Percentiles rank a stretch among this genome's conserved stretches.
Conservation (phyloP, 2,888 invertebrate species). For the Linnaemya tessellans region DNA sequence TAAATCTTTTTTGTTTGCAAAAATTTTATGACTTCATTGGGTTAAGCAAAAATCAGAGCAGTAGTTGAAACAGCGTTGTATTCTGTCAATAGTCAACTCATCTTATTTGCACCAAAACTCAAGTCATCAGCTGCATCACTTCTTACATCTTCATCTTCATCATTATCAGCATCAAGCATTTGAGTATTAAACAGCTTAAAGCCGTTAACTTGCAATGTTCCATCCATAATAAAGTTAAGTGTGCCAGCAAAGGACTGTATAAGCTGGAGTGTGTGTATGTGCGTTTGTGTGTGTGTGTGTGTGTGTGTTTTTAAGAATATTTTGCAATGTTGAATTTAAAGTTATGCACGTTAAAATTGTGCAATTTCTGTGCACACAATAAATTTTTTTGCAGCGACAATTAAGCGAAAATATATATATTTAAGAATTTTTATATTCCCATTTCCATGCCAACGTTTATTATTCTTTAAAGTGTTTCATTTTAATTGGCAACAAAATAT, state of each 20-base stretch:
- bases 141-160: slow-evolving; percentile 9
- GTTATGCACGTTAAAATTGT: neutral
- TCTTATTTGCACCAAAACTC: neutral
- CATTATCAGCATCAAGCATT: slow-evolving; percentile 9
- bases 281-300: neutral
- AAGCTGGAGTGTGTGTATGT: neutral
- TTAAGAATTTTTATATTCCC: slow-evolving; percentile 11
- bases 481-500: slow-evolving; percentile 53
- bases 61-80: neutral
- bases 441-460: slow-evolving; percentile 39
- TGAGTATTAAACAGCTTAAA: slow-evolving; percentile 45
- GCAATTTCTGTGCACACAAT: slow-evolving; percentile 21
- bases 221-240: slow-evolving; percentile 1
- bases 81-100: slow-evolving; percentile 7
- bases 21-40: slow-evolving; percentile 11
- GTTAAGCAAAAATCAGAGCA: slow-evolving; percentile 11
- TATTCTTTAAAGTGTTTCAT: slow-evolving; percentile 27
- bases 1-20: neutral
- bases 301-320: neutral
- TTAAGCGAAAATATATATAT: slow-evolving; percentile 4
- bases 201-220: slow-evolving; percentile 40
- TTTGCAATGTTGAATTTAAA: neutral
- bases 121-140: slow-evolving; percentile 6
- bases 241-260: neutral
- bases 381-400: neutral